Percentiles rank a stretch among this genome's conserved stretches.
These are phyloP conservation scores for Erythrolamprus reginae DNA, from an alignment of 2,113 vertebrate genomes.

Conservation along the genomic window DNA sequence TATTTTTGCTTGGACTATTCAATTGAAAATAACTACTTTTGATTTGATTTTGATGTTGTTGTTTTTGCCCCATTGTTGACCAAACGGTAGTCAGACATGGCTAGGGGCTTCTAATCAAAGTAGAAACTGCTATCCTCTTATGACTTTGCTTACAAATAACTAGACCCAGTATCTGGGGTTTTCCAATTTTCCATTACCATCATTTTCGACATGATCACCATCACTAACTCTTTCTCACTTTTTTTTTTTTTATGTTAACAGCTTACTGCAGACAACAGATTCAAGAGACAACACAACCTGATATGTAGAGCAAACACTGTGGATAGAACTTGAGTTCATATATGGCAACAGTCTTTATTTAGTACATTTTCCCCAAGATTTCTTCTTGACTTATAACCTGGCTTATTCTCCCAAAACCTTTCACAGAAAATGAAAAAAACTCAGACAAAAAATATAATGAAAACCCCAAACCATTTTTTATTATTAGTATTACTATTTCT, in stretches of 20 bases:
- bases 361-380: constrained; percentile 47
- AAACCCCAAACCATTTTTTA: constrained; percentile 65
- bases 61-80: constrained; percentile 41
- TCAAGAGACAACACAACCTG: constrained; percentile 75
- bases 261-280: constrained; percentile 64
- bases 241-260: constrained; percentile 58
- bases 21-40: constrained; percentile 33
- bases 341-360: constrained; percentile 73
- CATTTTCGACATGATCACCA: constrained; percentile 43
- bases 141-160: constrained; percentile 52
- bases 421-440: constrained; percentile 43
- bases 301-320: constrained; percentile 72
- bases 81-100: constrained; percentile 48
- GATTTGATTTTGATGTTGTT: constrained; percentile 27
- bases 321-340: constrained; percentile 70
- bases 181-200: constrained; percentile 50
- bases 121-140: constrained; percentile 48
- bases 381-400: constrained; percentile 56
- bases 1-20: constrained; percentile 51
- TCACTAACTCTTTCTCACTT: constrained; percentile 50
- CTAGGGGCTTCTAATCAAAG: constrained; percentile 49
- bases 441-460: constrained; percentile 56
- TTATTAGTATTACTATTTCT: constrained; percentile 42
- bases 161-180: constrained; percentile 59
- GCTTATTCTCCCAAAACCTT: constrained; percentile 50